Evolutionary conservation across 2,888 invertebrate genomes (phyloP), one percentile per base, ranked within the genome.

Genomic region (Idaea aversata): DNA sequence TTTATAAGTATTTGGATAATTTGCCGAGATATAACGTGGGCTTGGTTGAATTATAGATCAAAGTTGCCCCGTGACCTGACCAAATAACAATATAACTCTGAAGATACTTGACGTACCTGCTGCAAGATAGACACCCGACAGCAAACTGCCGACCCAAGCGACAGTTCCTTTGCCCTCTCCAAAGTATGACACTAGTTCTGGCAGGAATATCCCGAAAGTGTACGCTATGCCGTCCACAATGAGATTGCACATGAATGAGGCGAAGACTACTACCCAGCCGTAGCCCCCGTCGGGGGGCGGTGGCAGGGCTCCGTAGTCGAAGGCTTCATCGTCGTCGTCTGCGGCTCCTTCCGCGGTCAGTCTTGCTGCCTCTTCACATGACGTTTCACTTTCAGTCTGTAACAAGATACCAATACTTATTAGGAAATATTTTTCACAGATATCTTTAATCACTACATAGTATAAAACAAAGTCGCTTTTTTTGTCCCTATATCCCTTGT

Each of bases 181-280:
- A 85, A 98, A 99, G 84, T 95, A 95, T 3, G 88, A 92, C 69
- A 97, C 97, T 79, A 98, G 96, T 80, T 97, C 95, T 36, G 95
- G 94, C 61, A 98, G 94, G 93, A 98, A 98, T 82, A 99, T 97
- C 64, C 99, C 99, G 88, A 99, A 99, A 6, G 99, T 98, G 90
- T 99, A 99, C n/a, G 98, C 98, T 72, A 99, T 98, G 77, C 98
- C 99, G 88, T 99, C 99, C 66, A 99, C 98, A 77, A 99, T 97
- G 94, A 99, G 95, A 94, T 99, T 99, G 91, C 98, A 98, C 95
- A 99, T 96, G 90, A 99, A 99, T 61, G 98, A 98, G 64, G 98
- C 98, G 80, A 98, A 96, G 65, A 99, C 99, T 83, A 99, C 97
- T 81, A 99, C 93, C 98, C 97, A 98, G 68, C 97, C 97, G 91